Conservation (phyloP, 2,888 invertebrate species). For the Tachina lurida region DNA sequence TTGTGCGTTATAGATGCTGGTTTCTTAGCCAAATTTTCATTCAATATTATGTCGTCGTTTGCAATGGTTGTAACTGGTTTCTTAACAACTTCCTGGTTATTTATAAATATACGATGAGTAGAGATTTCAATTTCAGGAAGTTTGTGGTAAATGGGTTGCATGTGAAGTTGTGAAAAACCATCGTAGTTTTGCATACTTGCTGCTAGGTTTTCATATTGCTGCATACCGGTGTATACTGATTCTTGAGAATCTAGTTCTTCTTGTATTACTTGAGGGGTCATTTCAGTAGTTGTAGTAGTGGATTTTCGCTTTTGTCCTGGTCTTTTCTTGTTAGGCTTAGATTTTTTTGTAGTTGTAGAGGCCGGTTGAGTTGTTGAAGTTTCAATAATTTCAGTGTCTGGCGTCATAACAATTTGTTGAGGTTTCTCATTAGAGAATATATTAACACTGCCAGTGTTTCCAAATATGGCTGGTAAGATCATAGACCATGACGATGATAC, state of each 20-base stretch:
- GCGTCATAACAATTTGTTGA: slow-evolving; percentile 82
- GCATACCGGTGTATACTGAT: slow-evolving; percentile 80
- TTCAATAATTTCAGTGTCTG: slow-evolving; percentile 82
- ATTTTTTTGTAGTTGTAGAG: slow-evolving; percentile 74
- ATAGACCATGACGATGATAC: slow-evolving; percentile 91
- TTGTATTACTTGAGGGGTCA: slow-evolving; percentile 77
- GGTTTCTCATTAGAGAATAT: slow-evolving; percentile 85
- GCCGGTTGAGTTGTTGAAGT: slow-evolving; percentile 76
- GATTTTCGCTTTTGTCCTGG: slow-evolving; percentile 77
- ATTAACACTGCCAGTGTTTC: slow-evolving; percentile 86
- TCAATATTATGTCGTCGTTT: slow-evolving; percentile 65
- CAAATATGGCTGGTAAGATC: slow-evolving; percentile 91
- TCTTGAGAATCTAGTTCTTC: slow-evolving; percentile 79
- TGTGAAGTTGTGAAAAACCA: slow-evolving; percentile 74
- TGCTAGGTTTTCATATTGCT: slow-evolving; percentile 78
- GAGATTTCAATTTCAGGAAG: slow-evolving; percentile 76
- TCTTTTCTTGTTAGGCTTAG: slow-evolving; percentile 79
- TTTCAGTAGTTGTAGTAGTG: slow-evolving; percentile 66
- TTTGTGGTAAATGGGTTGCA: slow-evolving; percentile 79
- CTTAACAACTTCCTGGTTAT: slow-evolving; percentile 79
- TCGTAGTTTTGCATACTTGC: slow-evolving; percentile 78
- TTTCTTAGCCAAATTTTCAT: slow-evolving; percentile 74
- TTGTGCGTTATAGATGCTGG: slow-evolving; percentile 74
- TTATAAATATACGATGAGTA: slow-evolving; percentile 79
- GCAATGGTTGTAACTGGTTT: slow-evolving; percentile 71